A percentile compares a stretch with the other conserved stretches of the same genome.
These are phyloP conservation scores for Himantopus leucocephalus DNA, from an alignment of 2,113 vertebrate species.

Conservation along the genomic window DNA sequence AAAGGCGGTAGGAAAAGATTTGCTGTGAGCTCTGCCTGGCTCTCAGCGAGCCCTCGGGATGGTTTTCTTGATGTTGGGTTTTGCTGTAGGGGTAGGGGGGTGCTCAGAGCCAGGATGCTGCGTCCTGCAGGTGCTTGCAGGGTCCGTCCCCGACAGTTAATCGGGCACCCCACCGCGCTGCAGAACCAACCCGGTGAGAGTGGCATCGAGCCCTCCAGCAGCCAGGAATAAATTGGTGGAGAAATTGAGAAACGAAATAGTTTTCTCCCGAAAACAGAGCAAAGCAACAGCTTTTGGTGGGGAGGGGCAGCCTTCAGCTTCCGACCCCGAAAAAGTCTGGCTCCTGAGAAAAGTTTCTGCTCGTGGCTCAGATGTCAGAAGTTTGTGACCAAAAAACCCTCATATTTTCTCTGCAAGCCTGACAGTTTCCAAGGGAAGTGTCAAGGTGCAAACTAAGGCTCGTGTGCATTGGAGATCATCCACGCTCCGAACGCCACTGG, in stretches of 20 bases:
- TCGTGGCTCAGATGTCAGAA: neutral
- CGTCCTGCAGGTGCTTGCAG: neutral
- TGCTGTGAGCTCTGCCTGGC: neutral
- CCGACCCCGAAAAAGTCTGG: rapidly evolving
- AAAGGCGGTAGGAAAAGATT: neutral
- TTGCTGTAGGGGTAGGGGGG: neutral
- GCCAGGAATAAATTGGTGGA: neutral
- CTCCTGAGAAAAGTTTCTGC: neutral
- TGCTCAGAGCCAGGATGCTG: neutral
- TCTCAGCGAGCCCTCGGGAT: neutral
- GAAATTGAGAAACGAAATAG: neutral
- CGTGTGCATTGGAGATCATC: neutral
- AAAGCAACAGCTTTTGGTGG: neutral
- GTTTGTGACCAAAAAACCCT: neutral
- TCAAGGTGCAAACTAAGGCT: neutral
- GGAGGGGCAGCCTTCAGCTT: neutral
- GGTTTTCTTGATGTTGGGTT: neutral
- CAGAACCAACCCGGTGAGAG: neutral
- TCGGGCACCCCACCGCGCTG: neutral
- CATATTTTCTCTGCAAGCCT: neutral
- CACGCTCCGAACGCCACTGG: neutral
- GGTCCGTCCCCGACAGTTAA: neutral
- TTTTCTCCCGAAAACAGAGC: neutral
- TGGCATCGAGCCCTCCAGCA: neutral
- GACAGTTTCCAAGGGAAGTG: neutral